phyloP scores from a whole-genome alignment of 2,113 vertebrate species.

The Brachyhypopomus occidentalis region DNA sequence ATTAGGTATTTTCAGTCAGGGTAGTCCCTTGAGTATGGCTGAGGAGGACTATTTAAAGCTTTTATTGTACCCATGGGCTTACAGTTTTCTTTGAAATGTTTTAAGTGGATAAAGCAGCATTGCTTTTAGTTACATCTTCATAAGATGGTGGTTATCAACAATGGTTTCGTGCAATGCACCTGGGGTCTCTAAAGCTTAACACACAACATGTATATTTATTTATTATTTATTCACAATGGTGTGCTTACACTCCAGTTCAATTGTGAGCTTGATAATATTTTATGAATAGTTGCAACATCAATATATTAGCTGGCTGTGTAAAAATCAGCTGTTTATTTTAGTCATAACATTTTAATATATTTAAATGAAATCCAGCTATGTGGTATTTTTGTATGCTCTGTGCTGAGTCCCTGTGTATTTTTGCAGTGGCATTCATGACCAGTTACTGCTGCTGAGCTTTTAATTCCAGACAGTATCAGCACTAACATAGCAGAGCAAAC shows the following conservation, averaged over 20 bases:
- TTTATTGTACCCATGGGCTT: conserved; percentile 73
- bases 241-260: background rate
- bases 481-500: conserved; percentile 34
- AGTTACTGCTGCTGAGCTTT: background rate
- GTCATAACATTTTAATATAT: no score
- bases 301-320: no score
- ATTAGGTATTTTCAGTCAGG: conserved; percentile 75
- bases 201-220: background rate
- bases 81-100: conserved; percentile 72
- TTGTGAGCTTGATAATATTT: background rate
- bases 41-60: conserved; percentile 78
- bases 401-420: background rate
- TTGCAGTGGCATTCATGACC: background rate
- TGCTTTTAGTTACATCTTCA: conserved; percentile 69
- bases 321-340: no score
- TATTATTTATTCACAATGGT: background rate
- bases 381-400: background rate
- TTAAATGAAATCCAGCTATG: no score
- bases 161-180: conserved; percentile 51
- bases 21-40: conserved; percentile 64
- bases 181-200: conserved; percentile 41
- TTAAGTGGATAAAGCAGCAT: conserved; percentile 70
- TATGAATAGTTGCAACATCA: no score
- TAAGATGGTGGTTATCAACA: conserved; percentile 69
- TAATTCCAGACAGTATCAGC: conserved; percentile 6